Evolutionary conservation across 2,113 vertebrate species (phyloP).

Genomic region (Xiphophorus couchianus): DNA sequence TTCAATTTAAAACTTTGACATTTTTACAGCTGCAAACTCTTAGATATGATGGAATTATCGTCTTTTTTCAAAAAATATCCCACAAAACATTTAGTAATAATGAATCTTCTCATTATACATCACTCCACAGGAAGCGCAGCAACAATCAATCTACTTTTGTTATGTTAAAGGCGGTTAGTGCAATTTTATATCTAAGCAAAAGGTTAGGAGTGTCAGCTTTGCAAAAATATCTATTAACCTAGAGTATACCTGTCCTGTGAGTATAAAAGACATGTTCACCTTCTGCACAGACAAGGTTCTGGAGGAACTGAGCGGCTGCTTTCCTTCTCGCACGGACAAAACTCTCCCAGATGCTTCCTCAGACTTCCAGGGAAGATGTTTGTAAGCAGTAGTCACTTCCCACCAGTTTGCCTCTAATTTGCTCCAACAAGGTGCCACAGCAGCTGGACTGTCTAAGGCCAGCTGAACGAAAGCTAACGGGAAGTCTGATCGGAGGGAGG

Average conservation of each 20-base stretch:
- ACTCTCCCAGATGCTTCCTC: slow-evolving; percentile 24
- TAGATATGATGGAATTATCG: background rate
- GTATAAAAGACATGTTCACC: slow-evolving; percentile 80
- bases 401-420: slow-evolving; percentile 67
- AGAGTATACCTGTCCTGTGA: slow-evolving; percentile 71
- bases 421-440: slow-evolving; percentile 50
- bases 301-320: slow-evolving; percentile 25
- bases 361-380: slow-evolving; percentile 25
- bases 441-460: slow-evolving; percentile 36
- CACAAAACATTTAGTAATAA: background rate
- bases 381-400: slow-evolving; percentile 48
- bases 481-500: slow-evolving; percentile 18
- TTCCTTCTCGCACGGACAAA: slow-evolving; percentile 25
- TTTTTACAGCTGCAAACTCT: background rate
- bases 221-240: slow-evolving; percentile 55
- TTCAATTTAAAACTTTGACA: background rate
- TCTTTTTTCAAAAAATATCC: background rate
- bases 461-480: slow-evolving; percentile 37
- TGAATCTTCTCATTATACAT: background rate
- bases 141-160: background rate
- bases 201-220: slow-evolving; percentile 49
- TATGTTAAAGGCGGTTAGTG: slow-evolving; percentile 62
- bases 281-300: slow-evolving; percentile 60
- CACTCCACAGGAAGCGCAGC: background rate
- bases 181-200: slow-evolving; percentile 19